These are phyloP conservation scores for Sorex araneus DNA, from an alignment of 2,113 vertebrate genomes.

Conservation along the genomic window DNA sequence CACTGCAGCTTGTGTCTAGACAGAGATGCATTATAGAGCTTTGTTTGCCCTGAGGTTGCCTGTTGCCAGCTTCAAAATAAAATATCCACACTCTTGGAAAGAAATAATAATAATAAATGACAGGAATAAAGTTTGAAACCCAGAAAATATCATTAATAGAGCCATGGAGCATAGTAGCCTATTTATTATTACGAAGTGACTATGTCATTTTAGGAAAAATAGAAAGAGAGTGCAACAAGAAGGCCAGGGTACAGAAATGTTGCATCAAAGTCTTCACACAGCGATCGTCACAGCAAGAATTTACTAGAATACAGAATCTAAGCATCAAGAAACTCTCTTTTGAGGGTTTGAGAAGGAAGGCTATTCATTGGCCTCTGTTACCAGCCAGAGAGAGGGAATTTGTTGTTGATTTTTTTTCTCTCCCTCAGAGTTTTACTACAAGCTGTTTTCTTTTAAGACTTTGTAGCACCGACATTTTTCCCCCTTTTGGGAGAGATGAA, in stretches of 20 bases:
- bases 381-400: slow-evolving; percentile 41
- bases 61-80: slow-evolving; percentile 70
- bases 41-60: slow-evolving; percentile 75
- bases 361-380: neutral
- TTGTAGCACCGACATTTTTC: slow-evolving; percentile 43
- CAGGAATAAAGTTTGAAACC: slow-evolving; percentile 70
- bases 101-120: slow-evolving; percentile 76
- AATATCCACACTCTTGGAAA: slow-evolving; percentile 22
- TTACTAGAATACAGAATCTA: slow-evolving; percentile 8
- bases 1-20: slow-evolving; percentile 74
- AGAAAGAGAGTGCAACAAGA: slow-evolving; percentile 45
- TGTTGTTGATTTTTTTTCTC: neutral
- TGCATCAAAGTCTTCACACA: slow-evolving; percentile 64
- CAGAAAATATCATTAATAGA: slow-evolving; percentile 74
- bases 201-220: slow-evolving; percentile 59
- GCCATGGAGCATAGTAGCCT: slow-evolving; percentile 71
- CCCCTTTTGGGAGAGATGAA: slow-evolving; percentile 65
- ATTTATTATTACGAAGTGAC: slow-evolving; percentile 78
- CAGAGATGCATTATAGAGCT: slow-evolving; percentile 74
- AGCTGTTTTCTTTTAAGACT: neutral
- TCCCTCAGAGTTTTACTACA: neutral
- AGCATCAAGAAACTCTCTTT: slow-evolving; percentile 31
- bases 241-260: slow-evolving; percentile 51
- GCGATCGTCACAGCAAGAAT: slow-evolving; percentile 40
- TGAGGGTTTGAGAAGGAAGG: neutral